A percentile compares a stretch with the other conserved stretches of the same genome.
phyloP scores from a whole-genome alignment of 2,888 invertebrate species.

The Drosophila planitibia region DNA sequence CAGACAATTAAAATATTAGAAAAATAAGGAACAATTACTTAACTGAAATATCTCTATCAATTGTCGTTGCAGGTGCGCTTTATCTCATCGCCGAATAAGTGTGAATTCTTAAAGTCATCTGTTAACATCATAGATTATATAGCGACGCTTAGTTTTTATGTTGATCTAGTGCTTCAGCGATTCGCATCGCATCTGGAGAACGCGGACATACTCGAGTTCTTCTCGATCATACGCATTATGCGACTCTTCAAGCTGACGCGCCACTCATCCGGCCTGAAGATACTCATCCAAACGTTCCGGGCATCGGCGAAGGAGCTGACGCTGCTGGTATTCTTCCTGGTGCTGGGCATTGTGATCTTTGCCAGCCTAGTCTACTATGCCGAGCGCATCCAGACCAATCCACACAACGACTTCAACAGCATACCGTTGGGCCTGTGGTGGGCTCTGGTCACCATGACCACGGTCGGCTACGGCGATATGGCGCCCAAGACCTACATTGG shows the following conservation, averaged over 20 bases:
- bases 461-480: constrained; percentile 99
- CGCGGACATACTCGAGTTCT: constrained; percentile 98
- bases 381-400: constrained; percentile 97
- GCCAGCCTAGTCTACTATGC: constrained; percentile 99
- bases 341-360: constrained; percentile 98
- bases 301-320: constrained; percentile 98
- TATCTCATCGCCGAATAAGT: constrained; percentile 96
- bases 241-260: constrained; percentile 98
- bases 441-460: constrained; percentile 99
- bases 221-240: constrained; percentile 99
- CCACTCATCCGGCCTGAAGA: constrained; percentile 98
- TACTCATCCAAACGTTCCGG: constrained; percentile 98
- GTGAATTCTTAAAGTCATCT: constrained; percentile 97
- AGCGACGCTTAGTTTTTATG: constrained; percentile 99
- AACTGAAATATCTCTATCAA: neutral
- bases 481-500: constrained; percentile 99
- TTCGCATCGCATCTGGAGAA: constrained; percentile 96
- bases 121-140: constrained; percentile 99
- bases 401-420: constrained; percentile 98
- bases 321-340: constrained; percentile 98
- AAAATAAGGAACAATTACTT: neutral
- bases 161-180: constrained; percentile 95
- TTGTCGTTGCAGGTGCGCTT: constrained; percentile 88
- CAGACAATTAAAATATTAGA: neutral
- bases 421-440: constrained; percentile 99